These are phyloP conservation scores for Synodontis membranacea DNA, from an alignment of 2,113 vertebrate species.

Conservation along the genomic window DNA sequence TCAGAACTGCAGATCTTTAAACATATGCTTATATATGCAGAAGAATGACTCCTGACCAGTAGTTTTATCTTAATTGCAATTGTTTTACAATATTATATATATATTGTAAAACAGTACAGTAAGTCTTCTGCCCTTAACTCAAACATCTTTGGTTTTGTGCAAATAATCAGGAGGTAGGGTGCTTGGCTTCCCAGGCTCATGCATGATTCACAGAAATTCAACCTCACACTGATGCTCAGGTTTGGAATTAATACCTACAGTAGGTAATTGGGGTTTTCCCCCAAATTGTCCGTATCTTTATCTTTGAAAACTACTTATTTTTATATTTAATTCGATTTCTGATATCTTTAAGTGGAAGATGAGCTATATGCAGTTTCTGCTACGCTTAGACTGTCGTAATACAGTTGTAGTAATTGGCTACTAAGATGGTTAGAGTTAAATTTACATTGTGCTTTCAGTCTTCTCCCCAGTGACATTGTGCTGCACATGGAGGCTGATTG, in stretches of 20 bases:
- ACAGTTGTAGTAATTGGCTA: background rate
- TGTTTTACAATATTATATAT: background rate
- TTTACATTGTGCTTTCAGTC: conserved; percentile 59
- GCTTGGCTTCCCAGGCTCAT: conserved; percentile 33
- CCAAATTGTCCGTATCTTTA: background rate
- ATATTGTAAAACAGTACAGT: background rate
- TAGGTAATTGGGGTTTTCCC: background rate
- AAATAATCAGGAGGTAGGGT: conserved; percentile 28
- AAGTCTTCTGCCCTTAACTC: background rate
- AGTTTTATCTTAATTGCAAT: too few relatives aligned
- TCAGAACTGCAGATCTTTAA: background rate
- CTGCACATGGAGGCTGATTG: conserved; percentile 13
- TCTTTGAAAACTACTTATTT: background rate
- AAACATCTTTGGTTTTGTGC: conserved; percentile 2
- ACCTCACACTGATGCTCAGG: background rate
- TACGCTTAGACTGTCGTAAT: background rate
- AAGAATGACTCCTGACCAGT: background rate
- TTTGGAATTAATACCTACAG: background rate
- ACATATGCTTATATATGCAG: background rate
- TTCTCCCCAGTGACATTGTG: conserved; percentile 29
- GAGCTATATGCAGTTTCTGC: background rate
- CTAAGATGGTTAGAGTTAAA: background rate
- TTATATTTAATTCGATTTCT: background rate
- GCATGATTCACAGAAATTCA: conserved; percentile 46
- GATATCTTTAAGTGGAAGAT: background rate